These are phyloP conservation scores for Hypolimnas misippus DNA, from an alignment of 2,888 invertebrate species.

Conservation along the genomic window DNA sequence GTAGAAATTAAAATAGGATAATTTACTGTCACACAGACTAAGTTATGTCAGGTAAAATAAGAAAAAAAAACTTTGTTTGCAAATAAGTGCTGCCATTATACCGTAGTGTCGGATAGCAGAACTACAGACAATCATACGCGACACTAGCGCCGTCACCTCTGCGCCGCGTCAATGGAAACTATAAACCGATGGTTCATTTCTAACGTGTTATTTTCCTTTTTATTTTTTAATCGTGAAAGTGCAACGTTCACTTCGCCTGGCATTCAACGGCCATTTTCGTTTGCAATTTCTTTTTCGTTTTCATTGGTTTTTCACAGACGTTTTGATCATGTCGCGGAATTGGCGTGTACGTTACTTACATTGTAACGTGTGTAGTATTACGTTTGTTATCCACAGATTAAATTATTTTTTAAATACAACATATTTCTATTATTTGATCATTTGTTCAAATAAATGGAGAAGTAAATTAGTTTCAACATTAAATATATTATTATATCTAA, in stretches of 20 bases:
- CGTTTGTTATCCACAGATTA: slow-evolving; percentile 24
- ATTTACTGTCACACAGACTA: too few species aligned
- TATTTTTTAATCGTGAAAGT: slow-evolving; percentile 80
- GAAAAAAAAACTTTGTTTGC: slow-evolving; percentile 10
- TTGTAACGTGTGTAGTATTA: slow-evolving; percentile 44
- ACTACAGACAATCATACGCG: slow-evolving; percentile 55
- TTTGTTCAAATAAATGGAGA: neutral
- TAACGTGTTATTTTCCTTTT: slow-evolving; percentile 69
- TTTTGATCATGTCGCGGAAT: slow-evolving; percentile 71
- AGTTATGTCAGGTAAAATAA: neutral
- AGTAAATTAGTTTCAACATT: neutral
- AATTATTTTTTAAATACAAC: neutral
- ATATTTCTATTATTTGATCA: neutral
- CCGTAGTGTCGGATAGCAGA: slow-evolving; percentile 74
- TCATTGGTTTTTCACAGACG: slow-evolving; percentile 74
- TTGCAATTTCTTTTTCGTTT: slow-evolving; percentile 74
- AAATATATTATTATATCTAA: slow-evolving; percentile 24
- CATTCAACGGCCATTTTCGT: slow-evolving; percentile 77
- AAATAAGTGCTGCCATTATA: slow-evolving; percentile 60
- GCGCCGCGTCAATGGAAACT: slow-evolving; percentile 62
- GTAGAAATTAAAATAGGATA: too few species aligned
- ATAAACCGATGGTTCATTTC: slow-evolving; percentile 73
- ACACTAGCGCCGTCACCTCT: slow-evolving; percentile 58
- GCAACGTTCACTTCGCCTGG: slow-evolving; percentile 79
- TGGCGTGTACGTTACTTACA: slow-evolving; percentile 44